Evolutionary conservation across 1,140 invertebrate species (phyloP).

Genomic region (Drusus annulatus): DNA sequence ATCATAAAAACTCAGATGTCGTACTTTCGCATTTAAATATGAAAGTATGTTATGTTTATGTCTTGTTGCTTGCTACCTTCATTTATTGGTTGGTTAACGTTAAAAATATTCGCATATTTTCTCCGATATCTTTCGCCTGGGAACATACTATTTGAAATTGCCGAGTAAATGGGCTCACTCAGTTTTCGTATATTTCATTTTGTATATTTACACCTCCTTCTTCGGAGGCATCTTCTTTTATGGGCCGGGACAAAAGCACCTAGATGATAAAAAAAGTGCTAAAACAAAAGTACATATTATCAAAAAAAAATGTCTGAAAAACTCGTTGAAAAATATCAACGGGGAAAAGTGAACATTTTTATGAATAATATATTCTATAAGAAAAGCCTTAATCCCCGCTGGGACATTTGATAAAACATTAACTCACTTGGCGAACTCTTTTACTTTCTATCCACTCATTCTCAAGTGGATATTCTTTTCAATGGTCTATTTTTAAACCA

Average conservation of each 20-base stretch:
- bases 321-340: slow-evolving; percentile 26
- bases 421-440: slow-evolving; percentile 28
- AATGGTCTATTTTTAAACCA: not conserved
- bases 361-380: slow-evolving; percentile 22
- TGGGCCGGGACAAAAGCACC: slow-evolving; percentile 29
- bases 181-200: slow-evolving; percentile 10
- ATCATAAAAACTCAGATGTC: no score
- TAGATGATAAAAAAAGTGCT: slow-evolving; percentile 33
- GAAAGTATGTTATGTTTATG: no score
- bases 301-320: slow-evolving; percentile 15
- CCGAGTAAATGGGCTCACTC: slow-evolving; percentile 23
- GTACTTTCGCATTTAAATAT: no score
- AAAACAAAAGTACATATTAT: slow-evolving; percentile 22
- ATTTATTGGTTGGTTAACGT: no score
- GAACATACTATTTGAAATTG: slow-evolving; percentile 1
- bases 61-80: no score
- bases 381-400: slow-evolving; percentile 11
- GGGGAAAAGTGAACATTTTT: slow-evolving; percentile 29
- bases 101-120: no score
- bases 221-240: slow-evolving; percentile 24
- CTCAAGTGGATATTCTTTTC: slow-evolving; percentile 2
- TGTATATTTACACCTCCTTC: slow-evolving; percentile 10
- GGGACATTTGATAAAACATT: slow-evolving; percentile 36
- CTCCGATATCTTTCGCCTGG: no score
- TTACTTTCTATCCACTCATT: slow-evolving; percentile 14